Base-by-base conservation (phyloP, 2,888 invertebrate species). In the Hirtodrosophila cameraria region DNA sequence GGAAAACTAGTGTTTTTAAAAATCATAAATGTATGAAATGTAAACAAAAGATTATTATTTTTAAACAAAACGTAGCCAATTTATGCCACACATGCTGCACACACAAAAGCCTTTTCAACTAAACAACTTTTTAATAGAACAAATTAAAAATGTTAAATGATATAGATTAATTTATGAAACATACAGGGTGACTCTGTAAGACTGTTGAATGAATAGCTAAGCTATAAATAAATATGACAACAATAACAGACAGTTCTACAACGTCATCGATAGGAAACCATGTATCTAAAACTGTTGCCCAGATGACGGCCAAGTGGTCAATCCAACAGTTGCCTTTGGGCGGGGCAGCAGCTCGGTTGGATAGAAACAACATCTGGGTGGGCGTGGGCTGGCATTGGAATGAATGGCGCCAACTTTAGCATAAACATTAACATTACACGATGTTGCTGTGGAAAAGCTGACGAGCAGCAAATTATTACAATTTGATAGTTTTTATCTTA, bases 161-260 rank as follows among this genome's bases (percentile, higher is more conserved):
- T 54, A 49, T 58, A 49, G 70, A 59, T 52, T 53, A 62, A 66
- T 70, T 70, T 66, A 74, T 74, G 65, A 61, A 54, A 52, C 63
- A 57, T 15, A 41, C 8, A 54, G 61, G 57, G 61, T 61, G 57
- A 28, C 28, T 39, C 18, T 11, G 39, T n/a, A n/a, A n/a, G n/a
- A 27, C 23, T 15, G 36, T 28, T 30, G 30, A 33, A 36, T 71
- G 57, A 74, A 43, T 60, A 41, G 57, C 28, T 43, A 6, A 27
- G 42, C 73, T 84, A 81, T 60, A 73, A 70, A 80, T 80, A 84
- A 64, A 55, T 65, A 81, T 80, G 81, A 84, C 84, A 84, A 78
- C 61, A 53, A 59, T 60, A 16, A 11, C 39, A 20, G 9, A n/a
- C 33, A 41, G 5, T 45, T 23, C 39, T 43, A 69, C n/a, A n/a